Conservation (phyloP, 1,140 invertebrate species). For the Apis mellifera region Amel_HAv3.1 CM009937.2:6063001-6063500, state of each 20-base stretch:
- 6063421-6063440: too few relatives aligned
- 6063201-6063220: slow-evolving; percentile 69
- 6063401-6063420: too few relatives aligned
- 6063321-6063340: too few relatives aligned
- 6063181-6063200: slow-evolving; percentile 73
- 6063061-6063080: slow-evolving; percentile 37
- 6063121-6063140: slow-evolving; percentile 50
- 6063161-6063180: slow-evolving; percentile 71
- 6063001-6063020: slow-evolving; percentile 54
- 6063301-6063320: too few relatives aligned
- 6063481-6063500: too few relatives aligned
- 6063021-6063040: slow-evolving; percentile 46
- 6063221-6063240: slow-evolving; percentile 77
- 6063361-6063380: too few relatives aligned
- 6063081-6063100: slow-evolving; percentile 47
- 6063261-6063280: background rate
- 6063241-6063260: slow-evolving; percentile 42
- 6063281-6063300: too few relatives aligned
- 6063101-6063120: slow-evolving; percentile 51
- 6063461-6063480: too few relatives aligned
- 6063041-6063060: too few relatives aligned
- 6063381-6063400: too few relatives aligned
- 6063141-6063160: slow-evolving; percentile 69
- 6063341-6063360: too few relatives aligned
- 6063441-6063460: too few relatives aligned